Evolutionary conservation across 2,888 invertebrate species (phyloP).

Genomic region (Willowsia nigromaculata): DNA sequence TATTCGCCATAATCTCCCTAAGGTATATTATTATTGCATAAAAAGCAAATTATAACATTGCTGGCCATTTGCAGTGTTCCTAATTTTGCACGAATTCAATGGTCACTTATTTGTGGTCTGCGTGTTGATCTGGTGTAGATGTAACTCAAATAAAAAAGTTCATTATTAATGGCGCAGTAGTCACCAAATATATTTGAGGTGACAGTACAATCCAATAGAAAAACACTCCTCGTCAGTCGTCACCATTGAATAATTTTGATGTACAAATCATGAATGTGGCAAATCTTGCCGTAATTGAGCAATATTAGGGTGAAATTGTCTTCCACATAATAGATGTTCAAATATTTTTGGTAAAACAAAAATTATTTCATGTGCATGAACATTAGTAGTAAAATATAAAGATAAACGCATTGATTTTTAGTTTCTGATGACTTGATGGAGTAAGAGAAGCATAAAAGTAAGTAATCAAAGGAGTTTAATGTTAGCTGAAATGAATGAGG

Average conservation of each 20-base stretch:
- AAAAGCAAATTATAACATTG: not conserved
- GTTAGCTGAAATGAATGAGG: not conserved
- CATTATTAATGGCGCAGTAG: not conserved
- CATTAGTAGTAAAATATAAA: no score
- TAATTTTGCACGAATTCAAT: not conserved
- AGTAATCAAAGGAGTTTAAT: not conserved
- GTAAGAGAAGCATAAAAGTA: not conserved
- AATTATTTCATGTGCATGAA: not conserved
- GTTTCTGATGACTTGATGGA: not conserved
- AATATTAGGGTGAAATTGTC: not conserved
- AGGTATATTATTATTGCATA: not conserved
- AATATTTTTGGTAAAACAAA: not conserved
- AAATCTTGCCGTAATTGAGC: not conserved
- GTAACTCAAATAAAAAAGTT: not conserved
- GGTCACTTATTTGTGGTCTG: constrained; percentile 6
- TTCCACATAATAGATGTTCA: not conserved
- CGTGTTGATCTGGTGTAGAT: not conserved
- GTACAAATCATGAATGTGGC: not conserved
- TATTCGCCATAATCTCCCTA: not conserved
- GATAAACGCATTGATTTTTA: not conserved
- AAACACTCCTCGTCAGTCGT: not conserved
- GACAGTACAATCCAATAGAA: not conserved
- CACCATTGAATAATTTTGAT: not conserved
- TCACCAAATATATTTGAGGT: constrained; percentile 1
- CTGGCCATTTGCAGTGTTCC: not conserved